A percentile compares a stretch with the other conserved stretches of the same genome.
These are phyloP conservation scores for Arctocebus calabarensis DNA, from an alignment of 2,797 vertebrate genomes.

Conservation along the genomic window DNA sequence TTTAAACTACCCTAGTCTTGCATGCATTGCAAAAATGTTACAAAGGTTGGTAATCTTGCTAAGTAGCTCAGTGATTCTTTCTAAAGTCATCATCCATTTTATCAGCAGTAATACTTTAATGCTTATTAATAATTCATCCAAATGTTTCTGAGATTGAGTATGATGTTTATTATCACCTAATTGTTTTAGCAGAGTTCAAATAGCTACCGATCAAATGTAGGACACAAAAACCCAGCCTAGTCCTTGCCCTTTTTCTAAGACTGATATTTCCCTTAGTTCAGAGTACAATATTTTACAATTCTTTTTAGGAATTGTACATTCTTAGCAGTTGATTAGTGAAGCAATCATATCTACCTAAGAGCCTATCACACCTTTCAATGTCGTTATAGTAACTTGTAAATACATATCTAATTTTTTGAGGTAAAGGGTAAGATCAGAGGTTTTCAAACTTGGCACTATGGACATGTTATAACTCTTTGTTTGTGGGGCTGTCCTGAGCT, in stretches of 20 bases:
- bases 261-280: conserved; percentile 60
- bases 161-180: conserved; percentile 15
- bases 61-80: conserved; percentile 71
- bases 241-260: conserved; percentile 46
- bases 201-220: conserved; percentile 56
- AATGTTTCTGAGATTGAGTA: conserved; percentile 49
- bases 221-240: conserved; percentile 47
- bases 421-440: background rate
- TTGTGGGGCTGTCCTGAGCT: background rate
- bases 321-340: conserved; percentile 5
- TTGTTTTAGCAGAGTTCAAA: conserved; percentile 68
- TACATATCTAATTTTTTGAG: conserved; percentile 2
- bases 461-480: background rate
- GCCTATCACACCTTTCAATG: background rate
- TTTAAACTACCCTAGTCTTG: conserved; percentile 24
- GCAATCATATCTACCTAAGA: background rate
- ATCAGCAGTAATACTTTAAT: conserved; percentile 79
- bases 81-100: conserved; percentile 72
- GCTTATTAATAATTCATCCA: conserved; percentile 73
- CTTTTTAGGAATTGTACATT: conserved; percentile 56
- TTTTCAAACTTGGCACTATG: background rate
- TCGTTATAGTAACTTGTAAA: conserved; percentile 23
- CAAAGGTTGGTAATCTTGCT: conserved; percentile 83
- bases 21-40: conserved; percentile 67
- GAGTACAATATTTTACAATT: conserved; percentile 59